These are phyloP conservation scores for Drosophila ezoana DNA, from an alignment of 2,888 invertebrate genomes.

Conservation along the genomic window DNA sequence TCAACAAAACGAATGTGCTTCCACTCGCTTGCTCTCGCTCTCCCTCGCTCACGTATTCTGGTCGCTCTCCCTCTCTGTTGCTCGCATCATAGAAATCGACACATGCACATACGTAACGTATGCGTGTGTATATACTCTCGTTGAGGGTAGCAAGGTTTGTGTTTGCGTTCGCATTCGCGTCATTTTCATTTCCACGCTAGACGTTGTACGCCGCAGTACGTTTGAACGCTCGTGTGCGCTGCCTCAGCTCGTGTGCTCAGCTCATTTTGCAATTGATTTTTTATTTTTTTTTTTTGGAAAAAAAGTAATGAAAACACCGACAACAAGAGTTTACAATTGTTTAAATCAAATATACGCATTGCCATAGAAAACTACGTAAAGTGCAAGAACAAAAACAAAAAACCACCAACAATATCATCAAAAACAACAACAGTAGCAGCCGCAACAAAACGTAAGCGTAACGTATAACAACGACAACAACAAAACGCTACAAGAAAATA, in stretches of 20 bases:
- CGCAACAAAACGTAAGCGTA: constrained; percentile 56
- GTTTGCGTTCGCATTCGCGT: constrained; percentile 45
- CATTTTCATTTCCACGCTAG: constrained; percentile 68
- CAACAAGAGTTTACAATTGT: constrained; percentile 44
- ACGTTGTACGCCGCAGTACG: constrained; percentile 71
- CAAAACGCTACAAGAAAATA: constrained; percentile 23
- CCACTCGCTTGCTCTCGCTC: constrained; percentile 6
- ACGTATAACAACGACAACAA: constrained; percentile 32
- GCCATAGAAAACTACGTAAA: constrained; percentile 48
- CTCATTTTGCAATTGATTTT: constrained; percentile 71
- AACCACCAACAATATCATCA: constrained; percentile 36
- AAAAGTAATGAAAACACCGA: constrained; percentile 52
- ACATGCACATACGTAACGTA: constrained; percentile 10
- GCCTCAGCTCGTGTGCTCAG: constrained; percentile 66
- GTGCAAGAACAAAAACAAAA: constrained; percentile 41
- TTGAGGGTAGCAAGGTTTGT: constrained; percentile 50
- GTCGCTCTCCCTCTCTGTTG: neutral
- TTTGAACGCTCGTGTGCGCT: constrained; percentile 64
- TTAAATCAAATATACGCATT: constrained; percentile 39
- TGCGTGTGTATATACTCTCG: constrained; percentile 2
- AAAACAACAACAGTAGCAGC: constrained; percentile 53
- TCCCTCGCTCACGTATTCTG: constrained; percentile 9
- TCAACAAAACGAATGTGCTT: constrained; percentile 25
- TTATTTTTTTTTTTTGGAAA: constrained; percentile 56
- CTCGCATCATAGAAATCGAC: constrained; percentile 4